These are phyloP conservation scores for Caradrina clavipalpis DNA, from an alignment of 2,888 invertebrate genomes.

Conservation along the genomic window DNA sequence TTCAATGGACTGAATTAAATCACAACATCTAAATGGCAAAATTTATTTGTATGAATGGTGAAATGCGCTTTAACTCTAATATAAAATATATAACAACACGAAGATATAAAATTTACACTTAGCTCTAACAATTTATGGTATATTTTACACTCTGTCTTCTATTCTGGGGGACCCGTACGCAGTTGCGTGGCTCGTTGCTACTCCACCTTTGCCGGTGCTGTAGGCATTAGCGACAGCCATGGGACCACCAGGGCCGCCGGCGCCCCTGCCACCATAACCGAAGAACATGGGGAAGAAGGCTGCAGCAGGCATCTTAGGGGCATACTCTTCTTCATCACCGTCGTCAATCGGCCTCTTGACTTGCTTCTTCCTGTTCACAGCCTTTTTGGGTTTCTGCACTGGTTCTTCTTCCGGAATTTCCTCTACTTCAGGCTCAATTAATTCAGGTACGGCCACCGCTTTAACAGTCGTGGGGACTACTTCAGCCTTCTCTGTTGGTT, in stretches of 20 bases:
- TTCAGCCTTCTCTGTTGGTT: conserved; percentile 81
- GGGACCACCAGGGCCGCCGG: conserved; percentile 91
- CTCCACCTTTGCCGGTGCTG: conserved; percentile 93
- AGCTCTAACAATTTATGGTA: conserved; percentile 62
- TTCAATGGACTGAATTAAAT: conserved; percentile 12
- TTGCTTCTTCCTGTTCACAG: conserved; percentile 76
- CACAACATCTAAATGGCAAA: conserved; percentile 38
- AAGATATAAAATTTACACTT: conserved; percentile 63
- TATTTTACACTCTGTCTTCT: conserved; percentile 75
- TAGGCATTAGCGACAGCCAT: conserved; percentile 94
- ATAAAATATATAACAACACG: conserved; percentile 61
- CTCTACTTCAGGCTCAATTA: conserved; percentile 81
- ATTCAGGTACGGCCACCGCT: conserved; percentile 76
- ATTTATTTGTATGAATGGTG: conserved; percentile 56
- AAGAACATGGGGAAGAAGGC: conserved; percentile 93
- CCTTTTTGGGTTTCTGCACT: conserved; percentile 76
- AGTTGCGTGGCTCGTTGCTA: conserved; percentile 94
- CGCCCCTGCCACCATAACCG: conserved; percentile 85
- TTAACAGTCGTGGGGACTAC: conserved; percentile 76
- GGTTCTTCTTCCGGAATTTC: conserved; percentile 82
- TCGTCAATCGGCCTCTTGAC: conserved; percentile 80
- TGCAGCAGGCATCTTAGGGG: conserved; percentile 86
- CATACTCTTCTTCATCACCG: conserved; percentile 90
- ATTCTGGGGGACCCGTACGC: conserved; percentile 92
- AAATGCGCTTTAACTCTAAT: conserved; percentile 57